Conservation (phyloP, 2,888 invertebrate species). For the Trichacis sp. region DNA sequence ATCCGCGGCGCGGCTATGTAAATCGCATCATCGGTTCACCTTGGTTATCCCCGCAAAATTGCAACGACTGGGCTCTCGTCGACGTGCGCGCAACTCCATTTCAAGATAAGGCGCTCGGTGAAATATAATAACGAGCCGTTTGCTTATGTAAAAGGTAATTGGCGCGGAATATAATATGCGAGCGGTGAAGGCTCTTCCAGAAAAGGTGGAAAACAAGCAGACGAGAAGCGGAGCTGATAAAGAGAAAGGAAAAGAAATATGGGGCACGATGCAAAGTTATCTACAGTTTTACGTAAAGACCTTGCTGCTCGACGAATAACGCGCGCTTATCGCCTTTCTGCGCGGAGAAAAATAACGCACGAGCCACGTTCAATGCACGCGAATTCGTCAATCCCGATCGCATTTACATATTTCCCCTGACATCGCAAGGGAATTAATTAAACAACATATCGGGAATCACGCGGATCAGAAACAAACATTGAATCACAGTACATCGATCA, state of each 20-base stretch:
- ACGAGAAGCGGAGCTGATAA: slow-evolving; percentile 32
- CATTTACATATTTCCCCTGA: too few species aligned
- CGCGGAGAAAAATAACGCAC: slow-evolving; percentile 36
- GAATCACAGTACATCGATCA: neutral
- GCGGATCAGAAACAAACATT: neutral
- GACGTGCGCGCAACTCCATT: too few species aligned
- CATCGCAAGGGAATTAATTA: too few species aligned
- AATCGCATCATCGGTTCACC: too few species aligned
- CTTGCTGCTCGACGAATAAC: slow-evolving; percentile 44
- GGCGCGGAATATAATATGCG: slow-evolving; percentile 9
- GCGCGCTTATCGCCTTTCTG: slow-evolving; percentile 51
- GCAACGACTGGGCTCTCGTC: too few species aligned
- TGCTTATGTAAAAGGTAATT: slow-evolving; percentile 40
- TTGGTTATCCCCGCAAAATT: too few species aligned
- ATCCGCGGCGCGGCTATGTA: too few species aligned
- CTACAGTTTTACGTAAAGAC: slow-evolving; percentile 45
- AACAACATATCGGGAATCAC: too few species aligned
- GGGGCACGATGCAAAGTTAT: slow-evolving; percentile 38
- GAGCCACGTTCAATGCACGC: slow-evolving; percentile 35
- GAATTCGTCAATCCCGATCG: slow-evolving; percentile 30
- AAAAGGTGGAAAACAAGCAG: slow-evolving; percentile 24
- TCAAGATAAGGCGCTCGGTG: neutral
- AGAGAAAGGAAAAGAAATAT: slow-evolving; percentile 41
- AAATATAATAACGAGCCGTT: slow-evolving; percentile 12
- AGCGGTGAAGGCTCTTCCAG: slow-evolving; percentile 30